These are phyloP conservation scores for Rhipidura dahli DNA, from an alignment of 2,113 vertebrate species.

Conservation along the genomic window DNA sequence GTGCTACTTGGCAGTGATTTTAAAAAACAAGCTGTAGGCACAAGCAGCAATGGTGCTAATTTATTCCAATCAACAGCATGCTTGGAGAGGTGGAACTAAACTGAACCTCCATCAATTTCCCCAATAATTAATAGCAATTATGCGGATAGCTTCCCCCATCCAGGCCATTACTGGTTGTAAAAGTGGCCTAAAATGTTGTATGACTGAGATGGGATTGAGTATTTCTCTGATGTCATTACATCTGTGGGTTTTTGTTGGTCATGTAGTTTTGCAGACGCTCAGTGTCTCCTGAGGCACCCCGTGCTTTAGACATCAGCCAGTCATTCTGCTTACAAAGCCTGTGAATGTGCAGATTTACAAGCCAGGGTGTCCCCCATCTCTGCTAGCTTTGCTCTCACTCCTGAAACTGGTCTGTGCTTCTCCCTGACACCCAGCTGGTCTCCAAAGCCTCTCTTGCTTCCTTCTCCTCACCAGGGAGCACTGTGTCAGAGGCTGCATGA, in stretches of 20 bases:
- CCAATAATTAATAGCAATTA: neutral
- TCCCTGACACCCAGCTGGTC: neutral
- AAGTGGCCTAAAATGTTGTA: neutral
- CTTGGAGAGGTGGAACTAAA: neutral
- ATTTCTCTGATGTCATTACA: neutral
- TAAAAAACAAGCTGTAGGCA: neutral
- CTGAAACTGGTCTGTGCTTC: neutral
- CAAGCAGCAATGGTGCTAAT: neutral
- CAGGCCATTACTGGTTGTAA: neutral
- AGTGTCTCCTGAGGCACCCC: neutral
- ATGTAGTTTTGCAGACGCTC: neutral
- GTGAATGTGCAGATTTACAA: neutral
- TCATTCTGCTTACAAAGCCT: neutral
- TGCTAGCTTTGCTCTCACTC: neutral
- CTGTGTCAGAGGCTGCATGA: neutral
- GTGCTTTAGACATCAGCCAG: neutral
- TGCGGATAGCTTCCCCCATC: neutral
- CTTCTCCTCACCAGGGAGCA: neutral
- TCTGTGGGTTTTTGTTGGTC: fast-evolving
- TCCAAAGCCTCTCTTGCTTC: neutral
- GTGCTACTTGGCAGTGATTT: neutral
- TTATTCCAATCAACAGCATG: neutral
- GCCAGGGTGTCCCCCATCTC: neutral
- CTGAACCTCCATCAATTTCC: neutral
- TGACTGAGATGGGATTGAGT: neutral